Base-by-base conservation (phyloP, 2,113 vertebrate genomes). In the Raphicerus campestris region DNA sequence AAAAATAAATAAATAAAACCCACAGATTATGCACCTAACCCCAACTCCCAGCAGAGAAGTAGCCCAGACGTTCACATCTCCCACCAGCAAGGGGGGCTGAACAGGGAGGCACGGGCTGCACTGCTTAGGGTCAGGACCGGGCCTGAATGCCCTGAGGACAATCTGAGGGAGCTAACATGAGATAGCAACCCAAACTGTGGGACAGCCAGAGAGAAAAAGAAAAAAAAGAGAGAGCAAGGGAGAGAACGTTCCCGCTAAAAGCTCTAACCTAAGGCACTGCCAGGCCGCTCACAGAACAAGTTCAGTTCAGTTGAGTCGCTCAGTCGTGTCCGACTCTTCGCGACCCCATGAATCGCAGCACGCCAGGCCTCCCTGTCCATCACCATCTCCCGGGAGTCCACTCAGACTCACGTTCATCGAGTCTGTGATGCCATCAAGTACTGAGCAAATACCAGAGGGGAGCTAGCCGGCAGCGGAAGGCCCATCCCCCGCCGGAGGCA, bases 401-500 rank as follows among this genome's bases (percentile, higher is more conserved):
- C 11, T 49, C 47, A 49, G 47, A 49, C 47, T 49, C 47, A 49
- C 1, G 47, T 49, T 13, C 47, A 13, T 49, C 0, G 47, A 13
- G 47, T 49, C 47, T 49, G 47, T 49, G 47, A 49, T 49, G 47
- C 47, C 47, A 49, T 49, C 47, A 70, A 70, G n/a, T 35, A 70
- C 5, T 70, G n/a, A 70, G n/a, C 19, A 19, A 35, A 70, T 39
- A 39, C 66, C n/a, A 70, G 63, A 70, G n/a, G n/a, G 10, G 63
- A 70, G 9, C 9, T 11, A 22, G 63, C 63, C 1, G 0, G n/a
- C 63, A 35, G 9, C 5, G 0, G 63, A 35, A 35, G 63, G 63
- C n/a, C n/a, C 17, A 70, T 70, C 19, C 63, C n/a, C 63, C 0
- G 0, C 17, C 0, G 5, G 63, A 35, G 63, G n/a, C 9, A 70